Evolutionary conservation across 2,113 vertebrate species (phyloP).

Genomic region (Poeciliopsis prolifica): DNA sequence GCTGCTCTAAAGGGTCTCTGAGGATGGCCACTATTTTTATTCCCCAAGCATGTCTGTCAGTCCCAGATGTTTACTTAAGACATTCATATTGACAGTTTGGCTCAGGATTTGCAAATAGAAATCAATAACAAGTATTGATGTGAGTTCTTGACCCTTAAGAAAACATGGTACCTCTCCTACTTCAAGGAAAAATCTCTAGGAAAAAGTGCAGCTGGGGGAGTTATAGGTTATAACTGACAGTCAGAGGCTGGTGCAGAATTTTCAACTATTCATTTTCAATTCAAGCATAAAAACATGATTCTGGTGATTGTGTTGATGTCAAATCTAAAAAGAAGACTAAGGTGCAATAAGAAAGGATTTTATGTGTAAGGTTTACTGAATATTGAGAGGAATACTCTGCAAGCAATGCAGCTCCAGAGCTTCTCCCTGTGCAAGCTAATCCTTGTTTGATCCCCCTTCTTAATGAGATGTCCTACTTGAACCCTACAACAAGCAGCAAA

Average conservation of each 20-base stretch:
- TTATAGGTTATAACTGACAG: not conserved
- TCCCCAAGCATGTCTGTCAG: constrained; percentile 25
- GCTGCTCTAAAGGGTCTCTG: constrained; percentile 13
- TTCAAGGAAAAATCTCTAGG: constrained; percentile 11
- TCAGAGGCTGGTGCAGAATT: not conserved
- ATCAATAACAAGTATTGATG: constrained; percentile 55
- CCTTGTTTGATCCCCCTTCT: not conserved
- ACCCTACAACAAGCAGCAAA: constrained; percentile 3
- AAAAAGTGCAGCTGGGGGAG: not conserved
- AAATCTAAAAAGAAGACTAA: not conserved
- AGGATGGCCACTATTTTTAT: constrained; percentile 9
- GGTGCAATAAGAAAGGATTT: not conserved
- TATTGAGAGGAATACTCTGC: not conserved
- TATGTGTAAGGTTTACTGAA: not conserved
- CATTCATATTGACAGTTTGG: constrained; percentile 62
- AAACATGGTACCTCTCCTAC: constrained; percentile 11
- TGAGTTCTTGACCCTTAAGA: constrained; percentile 22
- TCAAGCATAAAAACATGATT: not conserved
- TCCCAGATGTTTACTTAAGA: constrained; percentile 18
- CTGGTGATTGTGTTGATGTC: not conserved
- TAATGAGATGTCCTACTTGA: constrained; percentile 27
- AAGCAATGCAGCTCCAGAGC: not conserved
- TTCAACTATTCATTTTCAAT: not conserved
- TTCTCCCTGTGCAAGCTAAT: not conserved
- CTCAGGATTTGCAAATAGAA: constrained; percentile 50